These are phyloP conservation scores for Mormyrops boulengeri DNA, from an alignment of 2,797 vertebrate species.

Conservation along the genomic window DNA sequence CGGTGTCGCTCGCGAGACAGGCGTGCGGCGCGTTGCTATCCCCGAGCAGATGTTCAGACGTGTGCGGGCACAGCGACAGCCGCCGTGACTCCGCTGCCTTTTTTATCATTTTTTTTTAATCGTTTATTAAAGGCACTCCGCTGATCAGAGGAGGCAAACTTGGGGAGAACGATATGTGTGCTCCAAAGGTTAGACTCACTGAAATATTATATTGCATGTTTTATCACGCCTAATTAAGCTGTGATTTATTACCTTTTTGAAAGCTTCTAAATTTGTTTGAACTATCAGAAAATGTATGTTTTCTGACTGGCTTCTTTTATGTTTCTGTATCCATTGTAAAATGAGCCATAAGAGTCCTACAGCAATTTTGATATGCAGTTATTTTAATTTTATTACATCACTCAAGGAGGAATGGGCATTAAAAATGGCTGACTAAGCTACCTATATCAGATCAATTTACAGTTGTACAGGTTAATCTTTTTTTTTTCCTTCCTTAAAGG, in stretches of 20 bases:
- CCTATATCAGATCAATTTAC: neutral
- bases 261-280: neutral
- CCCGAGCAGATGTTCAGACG: constrained; percentile 40
- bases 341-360: neutral
- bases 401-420: neutral
- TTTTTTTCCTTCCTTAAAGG: neutral
- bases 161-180: neutral
- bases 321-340: neutral
- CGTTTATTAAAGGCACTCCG: constrained; percentile 5
- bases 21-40: constrained; percentile 26
- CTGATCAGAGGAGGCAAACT: neutral
- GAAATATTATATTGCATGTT: neutral
- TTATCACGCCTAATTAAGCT: neutral
- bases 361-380: neutral
- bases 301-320: neutral
- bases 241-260: neutral
- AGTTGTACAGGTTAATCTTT: neutral
- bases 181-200: constrained; percentile 4
- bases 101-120: neutral
- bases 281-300: neutral
- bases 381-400: neutral
- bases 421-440: neutral
- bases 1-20: neutral
- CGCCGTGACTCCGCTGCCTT: neutral
- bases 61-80: constrained; percentile 20